Base-by-base conservation (phyloP, 2,113 vertebrate species). In the Tachysurus vachellii region DNA sequence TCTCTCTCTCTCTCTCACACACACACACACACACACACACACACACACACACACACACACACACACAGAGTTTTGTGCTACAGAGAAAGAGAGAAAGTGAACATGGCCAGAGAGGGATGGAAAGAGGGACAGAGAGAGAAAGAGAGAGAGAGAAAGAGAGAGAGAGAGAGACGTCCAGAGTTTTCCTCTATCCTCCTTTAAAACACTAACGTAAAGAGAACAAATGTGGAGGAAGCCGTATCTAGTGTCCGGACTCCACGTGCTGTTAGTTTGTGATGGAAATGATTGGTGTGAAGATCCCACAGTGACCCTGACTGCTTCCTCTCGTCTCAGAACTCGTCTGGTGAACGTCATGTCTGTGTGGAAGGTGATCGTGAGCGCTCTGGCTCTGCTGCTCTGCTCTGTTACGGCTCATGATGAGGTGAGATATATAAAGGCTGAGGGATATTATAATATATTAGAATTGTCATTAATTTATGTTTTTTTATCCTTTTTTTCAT, bases 281-380 rank as follows among this genome's bases (percentile, higher is more conserved):
- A 13, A 23, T 9, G 44, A 13, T 31, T 68, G 21, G 26, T 8
- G 23, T 64, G 19, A 5, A 21, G 57, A 64, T n/a, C 12, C 61
- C 53, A 31, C 16, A 36, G 57, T 62, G 9, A 42, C 28, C 3
- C 26, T 80, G 53, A 71, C 14, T 42, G 68, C n/a, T 90, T 44
- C 47, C 47, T 77, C 2, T 44, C 6, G 31, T 64, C 77, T 0
- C 77, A 93, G 80, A 28, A 87, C 57, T 81, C 11, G 70, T 85
- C 53, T 83, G 85, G 47, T 61, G 75, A 95, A 83, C 86, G 42
- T 61, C 77, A 95, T 93, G 93, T 71, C 91, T 90, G 80, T 92
- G 4, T 88, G n/a, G 0, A 90, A 84, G 81, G 89, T 92, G 36
- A 91, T 88, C 42, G 90, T 92, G 88, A 88, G 82, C 85, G 76